Conservation (phyloP, 35 echinoderm and acorn worm species). For the Ophiothrix spiculata region DNA sequence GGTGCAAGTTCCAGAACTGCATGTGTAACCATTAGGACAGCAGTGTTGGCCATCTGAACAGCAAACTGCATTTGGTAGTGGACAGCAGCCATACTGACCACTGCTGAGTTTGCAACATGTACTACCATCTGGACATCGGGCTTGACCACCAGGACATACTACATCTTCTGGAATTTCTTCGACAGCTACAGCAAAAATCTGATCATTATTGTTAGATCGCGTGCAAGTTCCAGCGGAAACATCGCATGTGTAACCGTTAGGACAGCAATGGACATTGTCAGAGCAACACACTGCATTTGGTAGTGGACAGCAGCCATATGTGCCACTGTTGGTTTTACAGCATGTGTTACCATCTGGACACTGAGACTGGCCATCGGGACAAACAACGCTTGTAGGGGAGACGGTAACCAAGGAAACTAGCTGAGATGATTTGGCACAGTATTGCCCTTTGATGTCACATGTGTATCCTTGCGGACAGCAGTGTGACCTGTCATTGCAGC, state of each 20-base stretch:
- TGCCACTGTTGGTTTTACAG: background rate
- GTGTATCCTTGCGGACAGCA: constrained; percentile 73
- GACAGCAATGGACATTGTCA: constrained; percentile 67
- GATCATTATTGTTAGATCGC: background rate
- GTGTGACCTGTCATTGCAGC: constrained; percentile 57
- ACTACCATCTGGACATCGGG: too few relatives aligned
- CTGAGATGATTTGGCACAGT: background rate
- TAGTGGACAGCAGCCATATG: background rate
- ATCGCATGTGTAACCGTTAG: constrained; percentile 62
- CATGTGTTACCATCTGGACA: constrained; percentile 40
- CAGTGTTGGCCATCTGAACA: too few relatives aligned
- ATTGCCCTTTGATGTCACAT: background rate
- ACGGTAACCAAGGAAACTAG: background rate
- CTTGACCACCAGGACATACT: too few relatives aligned
- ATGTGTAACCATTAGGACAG: too few relatives aligned
- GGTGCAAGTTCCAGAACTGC: too few relatives aligned
- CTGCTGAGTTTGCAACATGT: too few relatives aligned
- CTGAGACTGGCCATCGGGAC: constrained; percentile 20
- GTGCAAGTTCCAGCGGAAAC: constrained; percentile 36
- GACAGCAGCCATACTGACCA: too few relatives aligned
- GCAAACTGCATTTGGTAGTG: too few relatives aligned
- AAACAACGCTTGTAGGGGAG: background rate
- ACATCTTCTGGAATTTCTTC: too few relatives aligned
- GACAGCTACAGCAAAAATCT: background rate
- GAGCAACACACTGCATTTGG: constrained; percentile 65